A percentile compares a stretch with the other conserved stretches of the same genome.
phyloP scores from a whole-genome alignment of 2,113 vertebrate species.

The Apodemus sylvaticus region DNA sequence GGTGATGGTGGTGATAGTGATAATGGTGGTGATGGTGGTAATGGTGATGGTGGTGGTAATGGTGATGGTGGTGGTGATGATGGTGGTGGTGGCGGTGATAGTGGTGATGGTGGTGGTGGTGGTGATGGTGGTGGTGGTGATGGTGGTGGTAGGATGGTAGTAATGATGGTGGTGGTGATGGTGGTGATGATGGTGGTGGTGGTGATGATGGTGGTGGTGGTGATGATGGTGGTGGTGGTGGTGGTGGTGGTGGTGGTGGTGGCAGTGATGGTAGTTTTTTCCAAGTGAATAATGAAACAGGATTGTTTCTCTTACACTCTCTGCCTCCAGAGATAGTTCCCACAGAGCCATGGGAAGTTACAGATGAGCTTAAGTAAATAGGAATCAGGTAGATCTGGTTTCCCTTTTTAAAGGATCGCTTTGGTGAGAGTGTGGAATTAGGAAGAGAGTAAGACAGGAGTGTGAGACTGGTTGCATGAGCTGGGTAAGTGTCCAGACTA shows the following conservation, averaged over 20 bases:
- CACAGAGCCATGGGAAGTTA: neutral
- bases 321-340: neutral
- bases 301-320: neutral
- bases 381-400: neutral
- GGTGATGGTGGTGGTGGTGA: too few species aligned
- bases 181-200: too few species aligned
- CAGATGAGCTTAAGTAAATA: neutral
- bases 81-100: too few species aligned
- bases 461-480: neutral
- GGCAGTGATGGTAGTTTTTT: neutral
- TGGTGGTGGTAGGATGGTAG: too few species aligned
- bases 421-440: neutral
- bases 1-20: neutral
- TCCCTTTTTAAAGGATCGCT: neutral
- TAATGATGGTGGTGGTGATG: too few species aligned
- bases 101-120: too few species aligned
- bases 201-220: neutral
- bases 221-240: too few species aligned
- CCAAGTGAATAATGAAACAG: neutral
- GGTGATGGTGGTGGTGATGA: neutral
- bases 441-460: neutral
- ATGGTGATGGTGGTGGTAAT: fast-evolving
- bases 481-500: neutral
- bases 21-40: neutral
- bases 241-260: too few species aligned